These are phyloP conservation scores for Nipponia nippon DNA, from an alignment of 2,113 vertebrate genomes.

Conservation along the genomic window DNA sequence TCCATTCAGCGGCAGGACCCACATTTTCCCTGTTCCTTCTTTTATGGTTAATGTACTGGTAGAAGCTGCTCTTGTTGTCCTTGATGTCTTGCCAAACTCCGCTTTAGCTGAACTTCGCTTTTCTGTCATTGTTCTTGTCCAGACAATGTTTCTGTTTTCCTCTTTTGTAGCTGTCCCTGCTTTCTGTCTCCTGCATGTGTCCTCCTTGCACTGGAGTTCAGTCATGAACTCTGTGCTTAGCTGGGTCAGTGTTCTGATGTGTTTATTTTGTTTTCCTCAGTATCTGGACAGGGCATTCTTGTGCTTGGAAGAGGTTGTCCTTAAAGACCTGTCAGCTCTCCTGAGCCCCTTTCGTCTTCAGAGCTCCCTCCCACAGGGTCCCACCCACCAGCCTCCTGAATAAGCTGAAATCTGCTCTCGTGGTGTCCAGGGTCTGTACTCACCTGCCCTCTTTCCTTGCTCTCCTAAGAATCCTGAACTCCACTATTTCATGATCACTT, in stretches of 20 bases:
- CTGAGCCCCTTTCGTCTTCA: background rate
- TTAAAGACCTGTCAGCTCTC: background rate
- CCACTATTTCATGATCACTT: background rate
- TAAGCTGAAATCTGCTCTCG: background rate
- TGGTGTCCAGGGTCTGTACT: background rate
- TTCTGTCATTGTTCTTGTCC: background rate
- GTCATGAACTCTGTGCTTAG: background rate
- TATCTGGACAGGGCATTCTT: background rate
- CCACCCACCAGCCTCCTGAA: background rate
- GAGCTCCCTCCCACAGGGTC: background rate
- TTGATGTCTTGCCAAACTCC: background rate
- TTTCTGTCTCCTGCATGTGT: background rate
- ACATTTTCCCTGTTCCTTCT: background rate
- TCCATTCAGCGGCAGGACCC: background rate
- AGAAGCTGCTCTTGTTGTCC: background rate
- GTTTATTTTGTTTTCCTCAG: background rate
- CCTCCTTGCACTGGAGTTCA: background rate
- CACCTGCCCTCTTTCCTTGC: rapidly evolving
- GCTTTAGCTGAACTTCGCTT: background rate
- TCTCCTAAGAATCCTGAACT: background rate
- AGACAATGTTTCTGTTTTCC: background rate
- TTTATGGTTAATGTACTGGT: background rate
- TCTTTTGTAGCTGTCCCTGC: background rate
- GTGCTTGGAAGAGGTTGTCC: background rate
- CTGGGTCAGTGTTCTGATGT: background rate